A percentile compares a stretch with the other conserved stretches of the same genome.
phyloP scores from a whole-genome alignment of 1,140 invertebrate genomes.

The Subanguina moxae region DNA sequence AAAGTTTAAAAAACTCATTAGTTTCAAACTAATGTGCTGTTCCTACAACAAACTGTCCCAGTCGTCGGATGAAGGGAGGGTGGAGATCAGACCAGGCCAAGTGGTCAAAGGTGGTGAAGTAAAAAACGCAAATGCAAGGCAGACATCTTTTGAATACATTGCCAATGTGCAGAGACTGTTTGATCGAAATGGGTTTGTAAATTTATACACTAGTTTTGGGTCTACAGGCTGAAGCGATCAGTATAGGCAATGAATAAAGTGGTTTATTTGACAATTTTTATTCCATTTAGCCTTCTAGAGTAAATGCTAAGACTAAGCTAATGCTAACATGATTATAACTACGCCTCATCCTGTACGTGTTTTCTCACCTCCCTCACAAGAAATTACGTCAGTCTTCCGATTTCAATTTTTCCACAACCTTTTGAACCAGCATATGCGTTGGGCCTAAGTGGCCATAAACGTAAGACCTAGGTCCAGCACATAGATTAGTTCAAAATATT shows the following conservation, averaged over 20 bases:
- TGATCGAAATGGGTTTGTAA: constrained; percentile 30
- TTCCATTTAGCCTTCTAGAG: not conserved
- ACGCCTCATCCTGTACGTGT: too few species aligned
- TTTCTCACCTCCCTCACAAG: too few species aligned
- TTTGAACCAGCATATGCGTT: not conserved
- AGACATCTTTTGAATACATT: constrained; percentile 53
- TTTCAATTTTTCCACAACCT: too few species aligned
- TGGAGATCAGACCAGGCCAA: constrained; percentile 42
- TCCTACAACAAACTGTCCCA: constrained; percentile 34
- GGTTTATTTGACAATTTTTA: too few species aligned
- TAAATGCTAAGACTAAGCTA: too few species aligned
- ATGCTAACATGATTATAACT: too few species aligned
- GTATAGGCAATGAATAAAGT: not conserved
- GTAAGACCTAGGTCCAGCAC: too few species aligned
- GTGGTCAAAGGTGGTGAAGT: constrained; percentile 51
- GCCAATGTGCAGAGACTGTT: constrained; percentile 31
- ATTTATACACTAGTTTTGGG: not conserved
- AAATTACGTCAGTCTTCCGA: too few species aligned
- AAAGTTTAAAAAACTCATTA: constrained; percentile 14
- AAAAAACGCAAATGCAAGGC: constrained; percentile 23
- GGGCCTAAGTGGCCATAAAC: too few species aligned
- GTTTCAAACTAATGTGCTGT: constrained; percentile 42
- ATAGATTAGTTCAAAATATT: not conserved
- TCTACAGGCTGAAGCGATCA: not conserved
- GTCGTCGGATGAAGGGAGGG: constrained; percentile 34